phyloP scores from a whole-genome alignment of 2,113 vertebrate genomes.

The Platanista minor region DNA sequence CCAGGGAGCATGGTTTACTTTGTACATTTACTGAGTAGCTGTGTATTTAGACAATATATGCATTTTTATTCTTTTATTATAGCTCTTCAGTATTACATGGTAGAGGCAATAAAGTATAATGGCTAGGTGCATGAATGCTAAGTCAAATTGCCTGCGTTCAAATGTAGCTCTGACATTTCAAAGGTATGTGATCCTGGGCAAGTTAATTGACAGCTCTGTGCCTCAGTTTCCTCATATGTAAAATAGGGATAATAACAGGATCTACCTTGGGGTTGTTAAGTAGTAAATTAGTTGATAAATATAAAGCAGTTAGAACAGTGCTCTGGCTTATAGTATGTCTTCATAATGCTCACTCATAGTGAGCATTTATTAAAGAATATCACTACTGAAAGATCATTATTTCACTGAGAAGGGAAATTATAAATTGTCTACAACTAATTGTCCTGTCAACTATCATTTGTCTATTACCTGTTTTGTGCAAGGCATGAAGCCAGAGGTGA shows the following conservation, averaged over 20 bases:
- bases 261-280: not conserved
- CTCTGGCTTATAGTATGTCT: not conserved
- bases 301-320: not conserved
- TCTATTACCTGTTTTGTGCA: not conserved
- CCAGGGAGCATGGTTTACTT: not conserved
- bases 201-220: not conserved
- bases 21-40: not conserved
- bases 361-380: not conserved
- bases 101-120: not conserved
- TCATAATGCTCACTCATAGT: not conserved
- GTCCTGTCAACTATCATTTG: not conserved
- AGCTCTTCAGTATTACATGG: not conserved
- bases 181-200: not conserved
- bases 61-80: conserved; percentile 23
- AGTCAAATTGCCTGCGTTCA: not conserved
- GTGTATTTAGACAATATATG: not conserved
- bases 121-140: not conserved
- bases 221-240: not conserved
- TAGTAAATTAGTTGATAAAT: not conserved
- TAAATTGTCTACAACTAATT: not conserved
- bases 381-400: not conserved
- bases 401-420: not conserved
- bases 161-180: not conserved
- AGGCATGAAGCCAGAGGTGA: not conserved
- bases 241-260: not conserved